A percentile compares a stretch with the other conserved stretches of the same genome.
Conservation (phyloP, 2,113 vertebrate genomes). For the Paramisgurnus dabryanus region DNA sequence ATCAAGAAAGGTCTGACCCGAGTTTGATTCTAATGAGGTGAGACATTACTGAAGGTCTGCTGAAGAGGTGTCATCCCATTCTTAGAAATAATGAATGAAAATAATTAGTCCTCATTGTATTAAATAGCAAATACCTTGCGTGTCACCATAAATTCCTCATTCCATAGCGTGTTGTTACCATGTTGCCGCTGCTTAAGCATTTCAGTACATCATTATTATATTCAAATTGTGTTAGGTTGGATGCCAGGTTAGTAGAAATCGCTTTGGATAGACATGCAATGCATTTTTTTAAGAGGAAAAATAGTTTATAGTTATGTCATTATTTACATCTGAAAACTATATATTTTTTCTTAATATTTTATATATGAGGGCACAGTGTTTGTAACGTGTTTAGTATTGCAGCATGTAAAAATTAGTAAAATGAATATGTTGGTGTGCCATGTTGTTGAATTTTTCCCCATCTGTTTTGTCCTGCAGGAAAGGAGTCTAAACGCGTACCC, state of each 20-base stretch:
- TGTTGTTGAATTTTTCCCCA: not conserved
- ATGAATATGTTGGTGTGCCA: not conserved
- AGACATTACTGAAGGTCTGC: conserved; percentile 36
- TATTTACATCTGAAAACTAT: too few species aligned
- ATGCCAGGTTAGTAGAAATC: too few species aligned
- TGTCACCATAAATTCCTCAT: conserved; percentile 7
- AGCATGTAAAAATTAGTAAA: not conserved
- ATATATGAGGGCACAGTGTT: too few species aligned
- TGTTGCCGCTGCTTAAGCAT: not conserved
- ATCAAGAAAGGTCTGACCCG: conserved; percentile 38
- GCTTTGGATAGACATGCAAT: too few species aligned
- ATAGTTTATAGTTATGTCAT: too few species aligned
- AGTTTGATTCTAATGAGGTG: conserved; percentile 48
- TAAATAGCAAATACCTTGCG: conserved; percentile 11
- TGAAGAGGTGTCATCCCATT: conserved; percentile 10
- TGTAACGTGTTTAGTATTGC: too few species aligned
- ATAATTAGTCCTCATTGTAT: conserved; percentile 18
- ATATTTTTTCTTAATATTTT: too few species aligned
- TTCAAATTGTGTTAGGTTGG: not conserved
- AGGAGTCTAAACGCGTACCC: conserved; percentile 90
- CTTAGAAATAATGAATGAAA: conserved; percentile 22
- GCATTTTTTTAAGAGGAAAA: too few species aligned
- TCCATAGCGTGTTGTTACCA: not conserved
- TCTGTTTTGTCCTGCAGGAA: conserved; percentile 74
- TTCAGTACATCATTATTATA: not conserved